A percentile compares a stretch with the other conserved stretches of the same genome.
Conservation (phyloP, 2,888 invertebrate species). For the Malthinus flaveolus region DNA sequence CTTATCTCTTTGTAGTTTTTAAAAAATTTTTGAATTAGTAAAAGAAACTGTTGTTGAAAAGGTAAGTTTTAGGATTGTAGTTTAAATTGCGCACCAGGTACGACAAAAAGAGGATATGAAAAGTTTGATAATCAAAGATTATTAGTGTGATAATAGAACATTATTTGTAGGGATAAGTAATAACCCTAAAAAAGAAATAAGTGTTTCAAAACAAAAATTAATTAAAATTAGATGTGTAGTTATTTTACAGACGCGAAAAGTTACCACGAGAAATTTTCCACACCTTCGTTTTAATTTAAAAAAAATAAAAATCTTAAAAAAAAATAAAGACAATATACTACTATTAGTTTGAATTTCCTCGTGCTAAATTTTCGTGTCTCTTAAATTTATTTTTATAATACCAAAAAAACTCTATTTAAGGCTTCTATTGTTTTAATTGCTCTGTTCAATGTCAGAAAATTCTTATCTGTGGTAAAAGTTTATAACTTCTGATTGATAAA, state of each 20-base stretch:
- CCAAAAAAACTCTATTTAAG: conserved; percentile 10
- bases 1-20: no score
- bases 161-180: no score
- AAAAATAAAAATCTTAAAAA: neutral
- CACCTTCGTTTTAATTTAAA: neutral
- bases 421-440: conserved; percentile 22
- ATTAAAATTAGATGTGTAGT: conserved; percentile 18
- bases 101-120: no score
- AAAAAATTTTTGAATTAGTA: neutral
- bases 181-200: neutral
- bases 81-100: neutral
- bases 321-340: neutral
- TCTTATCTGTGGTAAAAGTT: neutral
- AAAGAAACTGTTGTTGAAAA: neutral
- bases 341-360: neutral
- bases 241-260: conserved; percentile 12
- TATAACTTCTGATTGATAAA: conserved; percentile 3
- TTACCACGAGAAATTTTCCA: conserved; percentile 1
- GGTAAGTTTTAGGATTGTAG: neutral
- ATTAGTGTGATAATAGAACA: no score
- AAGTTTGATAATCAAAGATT: no score
- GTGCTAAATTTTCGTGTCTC: neutral
- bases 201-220: conserved; percentile 6
- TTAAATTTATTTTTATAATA: conserved; percentile 29
- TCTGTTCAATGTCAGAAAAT: conserved; percentile 11